Percentiles rank a stretch among this genome's conserved stretches.
Conservation (phyloP, 2,888 invertebrate genomes). For the Ecdyonurus torrentis region DNA sequence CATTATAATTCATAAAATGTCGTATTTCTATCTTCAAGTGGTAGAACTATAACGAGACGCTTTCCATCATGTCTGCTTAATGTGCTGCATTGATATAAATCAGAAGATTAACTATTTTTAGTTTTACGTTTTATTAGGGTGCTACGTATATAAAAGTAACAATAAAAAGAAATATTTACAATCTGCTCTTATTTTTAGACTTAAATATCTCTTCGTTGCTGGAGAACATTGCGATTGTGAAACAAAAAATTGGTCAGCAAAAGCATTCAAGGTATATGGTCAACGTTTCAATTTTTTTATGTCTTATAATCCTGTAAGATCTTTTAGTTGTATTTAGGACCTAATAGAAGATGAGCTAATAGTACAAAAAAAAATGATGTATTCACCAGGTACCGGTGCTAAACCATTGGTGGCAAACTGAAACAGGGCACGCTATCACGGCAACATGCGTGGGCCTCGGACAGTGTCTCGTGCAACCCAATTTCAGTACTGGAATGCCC, state of each 20-base stretch:
- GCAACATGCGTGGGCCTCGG: constrained; percentile 66
- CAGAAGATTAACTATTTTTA: too few species aligned
- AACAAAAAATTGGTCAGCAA: constrained; percentile 62
- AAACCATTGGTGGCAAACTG: constrained; percentile 98
- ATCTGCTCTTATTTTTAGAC: constrained; percentile 18
- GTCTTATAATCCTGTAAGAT: not conserved
- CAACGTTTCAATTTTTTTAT: not conserved
- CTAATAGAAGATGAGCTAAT: not conserved
- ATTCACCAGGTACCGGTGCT: constrained; percentile 41
- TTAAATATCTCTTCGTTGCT: constrained; percentile 49
- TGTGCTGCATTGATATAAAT: too few species aligned
- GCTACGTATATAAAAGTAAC: too few species aligned
- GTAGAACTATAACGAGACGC: too few species aligned
- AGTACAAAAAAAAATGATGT: not conserved
- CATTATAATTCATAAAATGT: too few species aligned
- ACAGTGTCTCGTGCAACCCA: constrained; percentile 47
- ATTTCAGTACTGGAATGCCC: constrained; percentile 66
- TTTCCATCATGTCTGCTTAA: too few species aligned
- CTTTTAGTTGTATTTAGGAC: not conserved
- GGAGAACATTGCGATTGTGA: constrained; percentile 91
- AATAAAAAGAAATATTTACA: too few species aligned
- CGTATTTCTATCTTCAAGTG: too few species aligned
- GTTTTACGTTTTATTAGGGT: too few species aligned
- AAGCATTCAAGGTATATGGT: constrained; percentile 36
- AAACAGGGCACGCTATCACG: constrained; percentile 81